A percentile compares a stretch with the other conserved stretches of the same genome.
phyloP scores from a whole-genome alignment of 2,888 invertebrate species.

The Pachycephus smyrnensis region DNA sequence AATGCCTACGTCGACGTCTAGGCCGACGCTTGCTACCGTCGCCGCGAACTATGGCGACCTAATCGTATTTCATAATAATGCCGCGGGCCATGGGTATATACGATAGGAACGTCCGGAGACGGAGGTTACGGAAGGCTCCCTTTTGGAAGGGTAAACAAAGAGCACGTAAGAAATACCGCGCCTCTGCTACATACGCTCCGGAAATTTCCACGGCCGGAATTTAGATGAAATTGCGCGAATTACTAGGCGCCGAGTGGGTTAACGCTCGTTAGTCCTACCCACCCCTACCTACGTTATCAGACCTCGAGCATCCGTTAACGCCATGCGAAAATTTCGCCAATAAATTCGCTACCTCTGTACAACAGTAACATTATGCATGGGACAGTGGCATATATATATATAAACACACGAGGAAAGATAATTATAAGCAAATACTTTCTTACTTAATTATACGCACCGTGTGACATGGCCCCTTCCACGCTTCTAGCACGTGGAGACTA shows the following conservation, averaged over 20 bases:
- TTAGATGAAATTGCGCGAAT: slow-evolving; percentile 67
- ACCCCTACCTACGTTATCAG: background rate
- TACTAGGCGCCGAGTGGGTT: slow-evolving; percentile 48
- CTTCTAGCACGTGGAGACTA: background rate
- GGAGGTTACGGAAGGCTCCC: slow-evolving; percentile 21
- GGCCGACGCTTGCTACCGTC: slow-evolving; percentile 4
- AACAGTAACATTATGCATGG: background rate
- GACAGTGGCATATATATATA: background rate
- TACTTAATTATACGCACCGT: background rate
- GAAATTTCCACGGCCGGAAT: slow-evolving; percentile 63
- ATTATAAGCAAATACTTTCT: background rate
- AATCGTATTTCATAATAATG: slow-evolving; percentile 62
- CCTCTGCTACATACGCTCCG: slow-evolving; percentile 27
- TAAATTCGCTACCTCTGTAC: background rate
- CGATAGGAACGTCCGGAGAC: slow-evolving; percentile 13
- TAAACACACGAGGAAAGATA: background rate
- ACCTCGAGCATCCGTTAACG: background rate
- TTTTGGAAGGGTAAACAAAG: slow-evolving; percentile 52
- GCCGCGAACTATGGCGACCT: slow-evolving; percentile 32
- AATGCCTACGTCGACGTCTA: slow-evolving; percentile 33
- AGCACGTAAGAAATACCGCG: slow-evolving; percentile 61
- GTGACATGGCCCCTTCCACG: background rate
- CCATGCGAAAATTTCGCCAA: background rate
- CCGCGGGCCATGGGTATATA: slow-evolving; percentile 22
- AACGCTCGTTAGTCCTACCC: background rate